phyloP scores from a whole-genome alignment of 2,113 vertebrate species.

The Charina bottae region DNA sequence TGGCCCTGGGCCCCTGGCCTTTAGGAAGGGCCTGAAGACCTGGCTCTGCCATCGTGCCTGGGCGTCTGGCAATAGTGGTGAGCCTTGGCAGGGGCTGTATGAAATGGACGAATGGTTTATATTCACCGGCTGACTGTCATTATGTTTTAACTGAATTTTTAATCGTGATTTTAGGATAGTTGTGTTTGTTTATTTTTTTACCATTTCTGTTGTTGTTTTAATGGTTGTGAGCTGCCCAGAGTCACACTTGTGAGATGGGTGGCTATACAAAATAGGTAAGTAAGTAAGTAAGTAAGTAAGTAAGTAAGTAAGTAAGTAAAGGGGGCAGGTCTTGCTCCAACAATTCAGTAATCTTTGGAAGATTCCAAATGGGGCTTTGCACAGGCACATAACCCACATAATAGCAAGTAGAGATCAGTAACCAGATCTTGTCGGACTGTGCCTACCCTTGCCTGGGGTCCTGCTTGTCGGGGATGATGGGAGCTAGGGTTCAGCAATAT shows the following conservation, averaged over 20 bases:
- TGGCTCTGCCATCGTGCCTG: neutral
- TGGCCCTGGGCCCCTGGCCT: neutral
- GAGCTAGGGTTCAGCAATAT: neutral
- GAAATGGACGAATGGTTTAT: neutral
- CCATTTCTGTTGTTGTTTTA: neutral
- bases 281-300: neutral
- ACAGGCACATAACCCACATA: neutral
- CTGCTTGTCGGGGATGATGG: neutral
- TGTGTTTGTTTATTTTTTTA: neutral
- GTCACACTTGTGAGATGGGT: neutral
- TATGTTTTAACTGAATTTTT: neutral
- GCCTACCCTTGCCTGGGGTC: neutral
- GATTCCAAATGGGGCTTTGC: neutral
- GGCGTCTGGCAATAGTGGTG: fast-evolving
- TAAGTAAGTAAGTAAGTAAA: neutral
- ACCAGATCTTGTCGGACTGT: neutral
- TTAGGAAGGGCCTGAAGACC: neutral
- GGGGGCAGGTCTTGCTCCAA: neutral
- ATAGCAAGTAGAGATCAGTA: neutral
- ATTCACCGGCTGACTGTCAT: neutral
- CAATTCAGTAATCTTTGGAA: neutral
- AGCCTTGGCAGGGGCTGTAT: neutral
- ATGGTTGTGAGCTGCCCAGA: neutral
- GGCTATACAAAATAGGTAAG: neutral
- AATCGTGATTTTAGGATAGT: neutral